Percentiles rank a stretch among this genome's conserved stretches.
Evolutionary conservation across 1,140 invertebrate genomes (phyloP).

Genomic region (Drosophila arizonae): DNA sequence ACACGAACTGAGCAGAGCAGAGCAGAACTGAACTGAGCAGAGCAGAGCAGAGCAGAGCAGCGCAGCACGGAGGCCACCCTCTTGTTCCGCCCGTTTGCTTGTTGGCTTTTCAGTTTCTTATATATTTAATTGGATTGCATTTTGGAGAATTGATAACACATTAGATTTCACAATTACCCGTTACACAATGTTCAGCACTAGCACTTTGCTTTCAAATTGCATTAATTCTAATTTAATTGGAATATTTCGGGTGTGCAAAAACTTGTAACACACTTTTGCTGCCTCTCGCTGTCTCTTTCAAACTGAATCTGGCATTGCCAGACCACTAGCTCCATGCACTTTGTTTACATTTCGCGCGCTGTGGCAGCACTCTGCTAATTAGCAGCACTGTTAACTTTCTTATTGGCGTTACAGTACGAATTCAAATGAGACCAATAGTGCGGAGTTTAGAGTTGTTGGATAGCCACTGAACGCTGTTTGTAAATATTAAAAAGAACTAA

Average conservation of each 20-base stretch:
- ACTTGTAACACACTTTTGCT: conserved; percentile 63
- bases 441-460: not conserved
- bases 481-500: not conserved
- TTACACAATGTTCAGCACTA: conserved; percentile 58
- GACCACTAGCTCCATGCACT: conserved; percentile 33
- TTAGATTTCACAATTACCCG: conserved; percentile 57
- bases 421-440: conserved; percentile 11
- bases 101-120: conserved; percentile 37
- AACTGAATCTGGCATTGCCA: conserved; percentile 56
- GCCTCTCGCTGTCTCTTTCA: conserved; percentile 70
- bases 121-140: conserved; percentile 6
- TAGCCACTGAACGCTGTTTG: not conserved
- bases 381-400: conserved; percentile 21
- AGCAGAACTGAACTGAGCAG: not conserved
- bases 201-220: conserved; percentile 56
- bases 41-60: conserved; percentile 1
- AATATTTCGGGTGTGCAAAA: conserved; percentile 72
- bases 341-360: conserved; percentile 40
- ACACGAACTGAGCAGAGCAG: conserved; percentile 42
- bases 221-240: conserved; percentile 61
- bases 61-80: conserved; percentile 40
- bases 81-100: conserved; percentile 36
- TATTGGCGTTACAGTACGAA: conserved; percentile 6
- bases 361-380: conserved; percentile 31
- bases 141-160: conserved; percentile 24